Evolutionary conservation across 2,888 invertebrate species (phyloP), one percentile per base, ranked within the genome.

Genomic region (Chrysomela aeneicollis): DNA sequence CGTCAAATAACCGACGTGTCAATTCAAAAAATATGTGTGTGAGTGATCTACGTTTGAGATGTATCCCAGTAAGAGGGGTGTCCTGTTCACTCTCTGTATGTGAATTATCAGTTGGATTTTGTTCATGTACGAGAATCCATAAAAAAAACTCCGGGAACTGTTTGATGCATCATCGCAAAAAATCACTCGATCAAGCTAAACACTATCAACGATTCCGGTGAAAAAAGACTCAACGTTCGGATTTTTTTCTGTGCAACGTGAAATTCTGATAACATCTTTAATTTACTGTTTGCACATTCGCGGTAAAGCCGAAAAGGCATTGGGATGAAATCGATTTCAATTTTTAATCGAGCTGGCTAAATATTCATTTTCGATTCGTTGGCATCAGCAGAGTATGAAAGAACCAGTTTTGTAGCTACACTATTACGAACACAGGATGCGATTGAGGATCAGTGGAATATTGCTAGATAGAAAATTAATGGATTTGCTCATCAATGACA

Each of bases 231-330:
- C 55, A n/a, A n/a, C 55, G 22, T 55, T 46, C 30, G 26, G 30
- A 4, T 26, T 26, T 42, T 46, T 46, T 17, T 1, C 46, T 46
- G 42, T 17, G 46, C 46, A 46, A 30, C 57, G 37, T 47, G 46
- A 57, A 57, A 30, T 26, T 46, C 37, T 30, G 57, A 57, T 57
- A 57, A 57, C 57, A 57, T 57, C 57, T 57, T 57, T 26, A 57
- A 57, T 57, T 57, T 46, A 57, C 46, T 46, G 42, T 57, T 46
- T 46, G 57, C 57, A 57, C 46, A 57, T 57, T 57, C 57, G 57
- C 55, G 42, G 47, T n/a, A 1, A 10, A 35, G 32, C 15, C 42
- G 15, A 42, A 42, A 42, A 42, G 42, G 22, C 46, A 46, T 46
- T 46, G 22, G 42, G 46, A 47, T 57, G 47, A 57, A 57, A 57